A percentile compares a stretch with the other conserved stretches of the same genome.
Conservation (phyloP, 2,888 invertebrate genomes). For the Augochlorella aurata region DNA sequence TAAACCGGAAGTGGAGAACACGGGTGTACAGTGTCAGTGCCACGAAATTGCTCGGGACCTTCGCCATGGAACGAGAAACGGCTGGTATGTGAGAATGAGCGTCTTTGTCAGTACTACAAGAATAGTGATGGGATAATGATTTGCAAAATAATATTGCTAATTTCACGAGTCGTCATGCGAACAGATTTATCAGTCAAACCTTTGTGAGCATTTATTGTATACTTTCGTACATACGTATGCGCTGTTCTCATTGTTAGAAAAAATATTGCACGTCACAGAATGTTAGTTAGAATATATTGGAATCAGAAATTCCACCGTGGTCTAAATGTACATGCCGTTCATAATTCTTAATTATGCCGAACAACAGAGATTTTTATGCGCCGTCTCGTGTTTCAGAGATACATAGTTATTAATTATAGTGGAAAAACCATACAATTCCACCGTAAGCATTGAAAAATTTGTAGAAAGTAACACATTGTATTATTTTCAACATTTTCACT, state of each 20-base stretch:
- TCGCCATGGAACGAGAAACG: conserved; percentile 71
- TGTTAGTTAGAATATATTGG: neutral
- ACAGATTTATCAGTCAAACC: neutral
- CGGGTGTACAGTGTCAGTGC: conserved; percentile 73
- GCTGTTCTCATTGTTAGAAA: neutral
- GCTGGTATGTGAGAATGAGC: conserved; percentile 69
- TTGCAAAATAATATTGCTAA: conserved; percentile 11
- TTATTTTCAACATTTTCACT: too few species aligned
- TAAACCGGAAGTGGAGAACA: conserved; percentile 61
- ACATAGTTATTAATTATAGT: too few species aligned
- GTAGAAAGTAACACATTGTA: too few species aligned
- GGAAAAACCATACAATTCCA: too few species aligned
- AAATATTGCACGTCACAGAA: neutral
- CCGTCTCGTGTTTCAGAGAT: too few species aligned
- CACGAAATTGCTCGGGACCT: conserved; percentile 74
- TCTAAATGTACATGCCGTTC: too few species aligned
- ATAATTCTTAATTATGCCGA: too few species aligned
- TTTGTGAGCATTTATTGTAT: neutral
- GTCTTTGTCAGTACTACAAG: conserved; percentile 37
- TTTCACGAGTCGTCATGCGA: neutral
- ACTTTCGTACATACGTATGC: neutral
- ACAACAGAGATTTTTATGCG: too few species aligned
- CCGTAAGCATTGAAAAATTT: too few species aligned
- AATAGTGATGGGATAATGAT: conserved; percentile 12
- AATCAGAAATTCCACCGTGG: too few species aligned